phyloP scores from a whole-genome alignment of 2,888 invertebrate genomes.

The Perdita meconis region DNA sequence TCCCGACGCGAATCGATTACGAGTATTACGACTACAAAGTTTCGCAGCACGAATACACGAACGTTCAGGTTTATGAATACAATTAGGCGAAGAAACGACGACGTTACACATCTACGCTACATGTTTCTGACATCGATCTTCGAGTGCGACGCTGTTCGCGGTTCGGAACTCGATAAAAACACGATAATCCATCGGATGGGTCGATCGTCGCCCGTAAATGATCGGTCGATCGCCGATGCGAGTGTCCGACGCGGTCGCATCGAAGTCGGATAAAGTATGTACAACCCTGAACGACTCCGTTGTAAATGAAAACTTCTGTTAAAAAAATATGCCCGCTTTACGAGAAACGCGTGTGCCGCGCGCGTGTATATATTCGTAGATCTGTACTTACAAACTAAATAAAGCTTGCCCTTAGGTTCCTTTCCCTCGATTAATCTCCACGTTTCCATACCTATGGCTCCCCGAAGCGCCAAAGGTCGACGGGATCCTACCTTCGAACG shows the following conservation, averaged over 20 bases:
- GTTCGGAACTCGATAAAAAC: background rate
- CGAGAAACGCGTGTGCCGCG: conserved; percentile 16
- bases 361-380: conserved; percentile 21
- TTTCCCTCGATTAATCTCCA: conserved; percentile 21
- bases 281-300: conserved; percentile 21
- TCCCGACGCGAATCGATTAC: background rate
- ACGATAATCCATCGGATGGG: conserved; percentile 2
- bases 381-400: conserved; percentile 49
- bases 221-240: conserved; percentile 13
- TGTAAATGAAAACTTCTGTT: conserved; percentile 31
- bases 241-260: background rate
- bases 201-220: background rate
- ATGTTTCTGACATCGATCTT: conserved; percentile 18
- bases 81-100: conserved; percentile 6
- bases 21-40: background rate
- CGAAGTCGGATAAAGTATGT: conserved; percentile 16
- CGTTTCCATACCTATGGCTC: background rate
- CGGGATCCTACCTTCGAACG: too few relatives aligned
- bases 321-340: conserved; percentile 46
- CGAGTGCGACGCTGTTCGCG: background rate
- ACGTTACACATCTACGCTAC: conserved; percentile 19
- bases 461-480: too few relatives aligned
- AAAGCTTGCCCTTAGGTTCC: conserved; percentile 46
- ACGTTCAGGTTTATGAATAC: background rate
- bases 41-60: too few relatives aligned